These are phyloP conservation scores for Squalus acanthias DNA, from an alignment of 2,797 vertebrate species.

Conservation along the genomic window DNA sequence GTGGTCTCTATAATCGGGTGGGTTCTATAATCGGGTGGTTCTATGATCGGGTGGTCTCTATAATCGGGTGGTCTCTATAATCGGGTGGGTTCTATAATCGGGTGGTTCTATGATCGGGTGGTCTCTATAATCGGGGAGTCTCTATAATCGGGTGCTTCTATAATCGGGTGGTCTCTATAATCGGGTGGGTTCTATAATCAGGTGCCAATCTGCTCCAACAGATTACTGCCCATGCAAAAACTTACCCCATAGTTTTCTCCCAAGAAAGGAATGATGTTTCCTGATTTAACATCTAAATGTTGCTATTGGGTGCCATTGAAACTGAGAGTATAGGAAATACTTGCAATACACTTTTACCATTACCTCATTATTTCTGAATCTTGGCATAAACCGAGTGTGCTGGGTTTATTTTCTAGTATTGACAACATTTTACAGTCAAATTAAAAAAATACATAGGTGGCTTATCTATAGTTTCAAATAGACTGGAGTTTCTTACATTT, in stretches of 20 bases:
- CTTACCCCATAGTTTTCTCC: background rate
- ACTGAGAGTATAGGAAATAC: background rate
- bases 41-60: no score
- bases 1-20: background rate
- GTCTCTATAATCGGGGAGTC: background rate
- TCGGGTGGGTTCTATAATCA: no score
- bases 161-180: background rate
- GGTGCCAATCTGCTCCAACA: background rate
- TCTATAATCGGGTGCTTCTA: no score
- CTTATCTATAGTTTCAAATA: background rate
- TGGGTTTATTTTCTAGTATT: background rate
- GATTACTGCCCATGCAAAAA: background rate
- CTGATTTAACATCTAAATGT: background rate
- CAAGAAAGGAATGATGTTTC: background rate
- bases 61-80: background rate
- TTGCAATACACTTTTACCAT: background rate
- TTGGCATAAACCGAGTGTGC: background rate
- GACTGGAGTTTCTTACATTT: background rate
- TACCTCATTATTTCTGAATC: background rate
- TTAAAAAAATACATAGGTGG: background rate
- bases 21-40: background rate
- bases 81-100: no score
- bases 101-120: background rate
- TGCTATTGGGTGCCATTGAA: background rate
- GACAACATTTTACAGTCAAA: background rate